Percentiles rank a stretch among this genome's conserved stretches.
phyloP scores from a whole-genome alignment of 2,888 invertebrate genomes.

The Anarsia innoxiella region DNA sequence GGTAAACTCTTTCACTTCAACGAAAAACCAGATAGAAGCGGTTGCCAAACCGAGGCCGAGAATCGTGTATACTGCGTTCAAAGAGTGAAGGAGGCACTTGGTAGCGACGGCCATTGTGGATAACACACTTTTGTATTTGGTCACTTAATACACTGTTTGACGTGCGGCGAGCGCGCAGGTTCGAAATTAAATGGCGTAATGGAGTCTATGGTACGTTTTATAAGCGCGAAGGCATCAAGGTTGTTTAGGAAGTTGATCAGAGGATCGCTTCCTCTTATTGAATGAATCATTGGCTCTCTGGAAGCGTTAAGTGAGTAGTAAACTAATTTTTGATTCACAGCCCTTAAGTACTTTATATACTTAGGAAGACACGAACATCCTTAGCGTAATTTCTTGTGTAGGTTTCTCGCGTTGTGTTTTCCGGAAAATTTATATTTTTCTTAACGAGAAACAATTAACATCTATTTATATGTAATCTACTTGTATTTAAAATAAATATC shows the following conservation, averaged over 20 bases:
- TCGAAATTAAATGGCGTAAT: slow-evolving; percentile 39
- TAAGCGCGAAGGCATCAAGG: slow-evolving; percentile 24
- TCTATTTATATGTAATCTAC: no score
- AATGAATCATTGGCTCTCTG: slow-evolving; percentile 16
- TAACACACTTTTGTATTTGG: no score
- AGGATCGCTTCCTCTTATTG: slow-evolving; percentile 17
- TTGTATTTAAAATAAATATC: no score
- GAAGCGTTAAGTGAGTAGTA: slow-evolving; percentile 11
- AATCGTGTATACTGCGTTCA: slow-evolving; percentile 31
- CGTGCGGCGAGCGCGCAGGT: slow-evolving; percentile 21
- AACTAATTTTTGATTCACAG: slow-evolving; percentile 15
- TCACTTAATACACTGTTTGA: slow-evolving; percentile 3
- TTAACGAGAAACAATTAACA: no score
- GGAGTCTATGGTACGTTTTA: slow-evolving; percentile 23
- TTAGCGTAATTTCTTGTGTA: no score
- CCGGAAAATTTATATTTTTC: no score
- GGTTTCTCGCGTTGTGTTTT: no score
- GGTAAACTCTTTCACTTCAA: slow-evolving; percentile 38
- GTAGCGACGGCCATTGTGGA: slow-evolving; percentile 25
- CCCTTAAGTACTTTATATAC: slow-evolving; percentile 3
- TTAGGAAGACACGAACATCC: no score
- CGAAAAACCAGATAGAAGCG: slow-evolving; percentile 38
- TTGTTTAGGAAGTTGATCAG: slow-evolving; percentile 18
- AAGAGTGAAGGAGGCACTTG: slow-evolving; percentile 28
- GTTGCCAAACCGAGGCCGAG: slow-evolving; percentile 31